Evolutionary conservation across 2,797 vertebrate species (phyloP).

Genomic region (Geotria australis): DNA sequence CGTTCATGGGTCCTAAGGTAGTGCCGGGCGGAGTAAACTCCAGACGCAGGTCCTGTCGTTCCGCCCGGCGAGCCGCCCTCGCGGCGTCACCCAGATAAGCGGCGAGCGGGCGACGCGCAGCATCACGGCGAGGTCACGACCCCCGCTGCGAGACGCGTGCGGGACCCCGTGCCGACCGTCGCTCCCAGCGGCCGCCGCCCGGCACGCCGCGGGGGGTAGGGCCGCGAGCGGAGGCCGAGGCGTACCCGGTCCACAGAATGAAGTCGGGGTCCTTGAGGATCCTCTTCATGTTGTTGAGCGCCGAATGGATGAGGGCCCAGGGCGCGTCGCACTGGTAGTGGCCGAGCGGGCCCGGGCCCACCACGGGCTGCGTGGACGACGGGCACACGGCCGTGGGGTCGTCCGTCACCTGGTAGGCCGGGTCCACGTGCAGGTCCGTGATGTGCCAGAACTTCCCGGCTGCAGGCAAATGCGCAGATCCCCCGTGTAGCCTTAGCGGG

Average conservation of each 20-base stretch:
- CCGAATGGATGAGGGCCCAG: conserved; percentile 35
- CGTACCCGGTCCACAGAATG: conserved; percentile 74
- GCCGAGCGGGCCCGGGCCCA: conserved; percentile 30
- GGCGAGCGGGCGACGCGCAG: too few relatives aligned
- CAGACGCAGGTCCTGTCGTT: too few relatives aligned
- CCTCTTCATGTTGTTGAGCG: conserved; percentile 29
- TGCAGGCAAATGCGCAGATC: neutral
- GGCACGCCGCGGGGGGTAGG: too few relatives aligned
- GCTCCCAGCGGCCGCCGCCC: too few relatives aligned
- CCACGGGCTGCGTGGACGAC: conserved; percentile 21
- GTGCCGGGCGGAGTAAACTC: too few relatives aligned
- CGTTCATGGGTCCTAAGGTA: too few relatives aligned
- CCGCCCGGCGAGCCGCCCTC: too few relatives aligned
- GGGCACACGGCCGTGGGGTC: conserved; percentile 20
- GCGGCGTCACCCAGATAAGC: too few relatives aligned
- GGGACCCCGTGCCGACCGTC: too few relatives aligned
- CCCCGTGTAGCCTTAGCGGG: too few relatives aligned
- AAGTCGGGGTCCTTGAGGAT: conserved; percentile 42
- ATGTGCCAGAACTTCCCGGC: conserved; percentile 64
- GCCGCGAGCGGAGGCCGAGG: neutral
- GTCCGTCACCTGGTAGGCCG: conserved; percentile 15
- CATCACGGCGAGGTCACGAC: too few relatives aligned
- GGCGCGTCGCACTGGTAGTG: conserved; percentile 53
- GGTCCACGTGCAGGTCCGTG: conserved; percentile 60
- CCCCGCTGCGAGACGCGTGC: too few relatives aligned